These are phyloP conservation scores for Schizaphis graminum DNA, from an alignment of 2,888 invertebrate species.

Conservation along the genomic window DNA sequence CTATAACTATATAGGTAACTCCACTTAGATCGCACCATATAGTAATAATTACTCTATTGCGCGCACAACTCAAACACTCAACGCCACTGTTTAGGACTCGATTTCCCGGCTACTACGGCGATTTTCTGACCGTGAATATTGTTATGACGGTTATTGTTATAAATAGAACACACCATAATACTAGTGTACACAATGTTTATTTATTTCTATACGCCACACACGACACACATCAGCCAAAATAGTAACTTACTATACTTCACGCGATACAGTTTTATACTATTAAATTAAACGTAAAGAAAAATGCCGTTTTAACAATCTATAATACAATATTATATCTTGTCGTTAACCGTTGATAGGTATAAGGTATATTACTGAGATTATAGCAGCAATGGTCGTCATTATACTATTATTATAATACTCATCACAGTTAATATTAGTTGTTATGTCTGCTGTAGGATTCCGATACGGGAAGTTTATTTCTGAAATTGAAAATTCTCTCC, in stretches of 20 bases:
- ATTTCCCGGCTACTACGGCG: not conserved
- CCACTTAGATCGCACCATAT: not conserved
- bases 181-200: not conserved
- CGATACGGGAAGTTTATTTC: not conserved
- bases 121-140: conserved; percentile 13
- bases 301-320: not conserved
- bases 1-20: not conserved
- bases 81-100: not conserved
- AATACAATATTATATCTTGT: not conserved
- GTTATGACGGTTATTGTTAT: not conserved
- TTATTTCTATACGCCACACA: not conserved
- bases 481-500: not conserved
- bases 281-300: not conserved
- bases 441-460: not conserved
- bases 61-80: not conserved
- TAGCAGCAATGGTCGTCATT: not conserved
- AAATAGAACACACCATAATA: not conserved
- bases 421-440: not conserved
- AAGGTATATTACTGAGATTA: not conserved
- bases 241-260: not conserved
- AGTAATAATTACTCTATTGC: not conserved
- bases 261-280: not conserved
- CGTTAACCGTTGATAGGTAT: not conserved
- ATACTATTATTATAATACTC: not conserved
- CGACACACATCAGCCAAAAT: not conserved